A percentile compares a stretch with the other conserved stretches of the same genome.
Evolutionary conservation across 2,113 vertebrate species (phyloP).

Genomic region (Bettongia penicillata): DNA sequence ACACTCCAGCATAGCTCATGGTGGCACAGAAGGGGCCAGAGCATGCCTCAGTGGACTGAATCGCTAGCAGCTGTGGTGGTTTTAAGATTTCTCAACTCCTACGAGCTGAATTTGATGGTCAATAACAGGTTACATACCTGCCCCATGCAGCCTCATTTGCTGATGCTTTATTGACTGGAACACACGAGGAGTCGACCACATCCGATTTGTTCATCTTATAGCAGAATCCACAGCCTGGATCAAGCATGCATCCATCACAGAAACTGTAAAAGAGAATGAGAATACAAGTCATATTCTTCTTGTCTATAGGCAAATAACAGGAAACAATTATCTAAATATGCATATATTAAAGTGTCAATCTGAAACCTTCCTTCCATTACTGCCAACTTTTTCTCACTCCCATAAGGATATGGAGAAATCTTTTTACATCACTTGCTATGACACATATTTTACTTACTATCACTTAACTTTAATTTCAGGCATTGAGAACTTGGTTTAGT

Average conservation of each 20-base stretch:
- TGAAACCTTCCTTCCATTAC: neutral
- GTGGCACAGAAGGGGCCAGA: no score
- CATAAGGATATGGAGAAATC: neutral
- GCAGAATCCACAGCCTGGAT: constrained; percentile 96
- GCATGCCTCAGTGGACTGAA: no score
- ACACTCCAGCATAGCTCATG: no score
- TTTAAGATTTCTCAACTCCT: no score
- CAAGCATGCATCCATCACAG: constrained; percentile 96
- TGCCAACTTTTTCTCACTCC: neutral
- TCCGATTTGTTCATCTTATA: constrained; percentile 92
- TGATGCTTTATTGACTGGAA: constrained; percentile 90
- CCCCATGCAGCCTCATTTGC: constrained; percentile 95
- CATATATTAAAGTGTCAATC: neutral
- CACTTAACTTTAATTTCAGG: neutral
- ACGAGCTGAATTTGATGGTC: neutral
- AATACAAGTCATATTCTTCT: neutral
- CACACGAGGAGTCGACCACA: constrained; percentile 91
- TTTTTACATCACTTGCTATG: neutral
- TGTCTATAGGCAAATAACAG: constrained; percentile 25
- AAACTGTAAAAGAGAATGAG: constrained; percentile 85
- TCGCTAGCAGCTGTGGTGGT: no score
- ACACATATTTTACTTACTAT: neutral
- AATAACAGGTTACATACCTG: constrained; percentile 86
- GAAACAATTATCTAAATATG: neutral
- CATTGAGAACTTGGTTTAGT: neutral